Conservation (phyloP, 2,113 vertebrate genomes). For the Chloebia gouldiae region DNA sequence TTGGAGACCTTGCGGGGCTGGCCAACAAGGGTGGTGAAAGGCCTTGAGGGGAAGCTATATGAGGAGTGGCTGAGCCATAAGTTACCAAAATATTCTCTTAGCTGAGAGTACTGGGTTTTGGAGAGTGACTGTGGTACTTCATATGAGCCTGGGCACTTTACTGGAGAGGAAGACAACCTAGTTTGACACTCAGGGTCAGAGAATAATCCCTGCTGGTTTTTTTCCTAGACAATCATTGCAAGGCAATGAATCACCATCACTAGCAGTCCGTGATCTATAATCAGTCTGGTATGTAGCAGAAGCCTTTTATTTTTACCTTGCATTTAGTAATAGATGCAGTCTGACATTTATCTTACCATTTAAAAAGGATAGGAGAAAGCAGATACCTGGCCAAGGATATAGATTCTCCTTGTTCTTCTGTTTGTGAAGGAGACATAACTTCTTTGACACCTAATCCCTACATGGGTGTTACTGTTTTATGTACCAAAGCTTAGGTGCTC, state of each 20-base stretch:
- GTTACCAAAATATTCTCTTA: neutral
- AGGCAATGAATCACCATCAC: neutral
- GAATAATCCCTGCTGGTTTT: neutral
- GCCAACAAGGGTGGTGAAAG: neutral
- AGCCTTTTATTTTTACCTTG: neutral
- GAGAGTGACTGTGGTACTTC: neutral
- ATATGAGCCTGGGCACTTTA: neutral
- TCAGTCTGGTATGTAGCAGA: neutral
- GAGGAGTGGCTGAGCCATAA: neutral
- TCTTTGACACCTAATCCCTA: rapidly evolving
- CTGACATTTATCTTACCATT: neutral
- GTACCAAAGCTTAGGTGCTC: neutral
- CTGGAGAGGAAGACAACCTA: neutral
- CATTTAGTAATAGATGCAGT: neutral
- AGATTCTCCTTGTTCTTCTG: neutral
- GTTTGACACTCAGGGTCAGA: neutral
- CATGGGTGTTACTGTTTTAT: rapidly evolving
- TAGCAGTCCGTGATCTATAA: neutral
- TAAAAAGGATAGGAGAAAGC: neutral
- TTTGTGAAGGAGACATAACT: neutral
- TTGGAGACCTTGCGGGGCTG: neutral
- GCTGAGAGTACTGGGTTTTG: neutral
- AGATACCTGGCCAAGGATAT: neutral
- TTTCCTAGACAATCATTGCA: neutral
- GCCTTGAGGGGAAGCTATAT: neutral